Evolutionary conservation across 2,113 vertebrate genomes (phyloP).

Genomic region (Stegastes partitus): DNA sequence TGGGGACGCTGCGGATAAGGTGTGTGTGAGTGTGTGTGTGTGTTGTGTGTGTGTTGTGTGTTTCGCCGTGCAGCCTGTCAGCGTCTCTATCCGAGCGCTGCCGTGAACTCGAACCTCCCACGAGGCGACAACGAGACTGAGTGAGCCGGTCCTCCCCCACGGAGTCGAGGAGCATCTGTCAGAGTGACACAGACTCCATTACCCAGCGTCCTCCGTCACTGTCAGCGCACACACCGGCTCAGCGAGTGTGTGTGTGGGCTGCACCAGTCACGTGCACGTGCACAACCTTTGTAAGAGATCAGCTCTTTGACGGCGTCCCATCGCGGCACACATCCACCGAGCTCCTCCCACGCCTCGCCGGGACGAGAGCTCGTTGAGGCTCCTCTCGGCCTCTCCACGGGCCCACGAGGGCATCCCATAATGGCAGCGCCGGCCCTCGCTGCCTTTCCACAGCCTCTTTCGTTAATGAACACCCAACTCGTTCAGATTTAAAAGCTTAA

Average conservation of each 20-base stretch:
- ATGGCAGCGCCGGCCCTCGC: conserved; percentile 48
- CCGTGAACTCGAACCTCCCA: conserved; percentile 63
- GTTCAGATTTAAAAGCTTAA: conserved; percentile 44
- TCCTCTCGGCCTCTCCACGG: conserved; percentile 51
- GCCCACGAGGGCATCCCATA: conserved; percentile 50
- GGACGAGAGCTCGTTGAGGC: conserved; percentile 53
- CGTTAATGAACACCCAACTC: conserved; percentile 50
- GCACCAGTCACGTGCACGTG: conserved; percentile 2
- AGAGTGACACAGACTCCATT: conserved; percentile 82
- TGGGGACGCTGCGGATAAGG: too few species aligned
- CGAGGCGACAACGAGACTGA: conserved; percentile 64
- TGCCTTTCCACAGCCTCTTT: conserved; percentile 59
- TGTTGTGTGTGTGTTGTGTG: too few species aligned
- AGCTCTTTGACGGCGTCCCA: too few species aligned
- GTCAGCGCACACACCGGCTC: conserved; percentile 52
- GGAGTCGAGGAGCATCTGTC: conserved; percentile 73
- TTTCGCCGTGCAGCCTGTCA: too few species aligned
- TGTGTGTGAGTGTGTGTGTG: too few species aligned
- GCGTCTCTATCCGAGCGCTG: too few species aligned
- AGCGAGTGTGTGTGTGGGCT: neutral
- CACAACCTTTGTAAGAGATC: neutral
- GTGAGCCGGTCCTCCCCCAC: conserved; percentile 72
- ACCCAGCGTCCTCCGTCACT: conserved; percentile 74
- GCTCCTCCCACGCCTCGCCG: conserved; percentile 48
- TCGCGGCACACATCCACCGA: too few species aligned